Conservation (phyloP, 2,113 vertebrate species). For the Austrofundulus limnaeus region DNA sequence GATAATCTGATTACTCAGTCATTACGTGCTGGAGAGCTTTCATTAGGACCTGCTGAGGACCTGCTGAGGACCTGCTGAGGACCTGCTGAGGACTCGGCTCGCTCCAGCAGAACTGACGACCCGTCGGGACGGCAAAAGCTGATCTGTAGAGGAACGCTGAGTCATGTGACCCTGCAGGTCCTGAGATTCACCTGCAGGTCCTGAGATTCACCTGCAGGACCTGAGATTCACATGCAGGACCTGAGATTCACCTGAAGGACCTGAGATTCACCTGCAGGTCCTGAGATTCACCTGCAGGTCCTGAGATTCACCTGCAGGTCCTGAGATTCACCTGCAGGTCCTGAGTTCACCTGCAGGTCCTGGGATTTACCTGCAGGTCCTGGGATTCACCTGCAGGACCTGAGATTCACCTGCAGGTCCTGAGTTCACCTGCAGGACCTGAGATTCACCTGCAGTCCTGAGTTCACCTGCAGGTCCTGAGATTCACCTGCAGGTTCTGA, state of each 20-base stretch:
- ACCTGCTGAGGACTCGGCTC: slow-evolving; percentile 65
- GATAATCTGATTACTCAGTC: slow-evolving; percentile 80
- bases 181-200: neutral
- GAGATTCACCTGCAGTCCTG: no score
- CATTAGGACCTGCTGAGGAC: slow-evolving; percentile 70
- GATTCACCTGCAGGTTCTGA: no score
- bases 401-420: no score
- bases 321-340: no score
- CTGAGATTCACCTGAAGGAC: no score
- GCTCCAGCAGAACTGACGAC: slow-evolving; percentile 51
- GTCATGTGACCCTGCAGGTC: slow-evolving; percentile 6
- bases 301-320: no score
- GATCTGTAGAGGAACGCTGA: slow-evolving; percentile 46
- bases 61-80: no score
- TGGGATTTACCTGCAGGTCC: neutral
- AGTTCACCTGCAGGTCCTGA: neutral
- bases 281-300: neutral
- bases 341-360: no score
- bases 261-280: neutral
- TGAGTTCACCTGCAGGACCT: no score
- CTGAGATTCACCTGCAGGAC: no score
- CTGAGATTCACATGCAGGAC: no score
- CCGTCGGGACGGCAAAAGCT: slow-evolving; percentile 61
- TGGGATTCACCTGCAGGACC: neutral
- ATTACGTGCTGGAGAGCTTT: slow-evolving; percentile 75